phyloP scores from a whole-genome alignment of 2,113 vertebrate species.

The Lichenostomus cassidix region DNA sequence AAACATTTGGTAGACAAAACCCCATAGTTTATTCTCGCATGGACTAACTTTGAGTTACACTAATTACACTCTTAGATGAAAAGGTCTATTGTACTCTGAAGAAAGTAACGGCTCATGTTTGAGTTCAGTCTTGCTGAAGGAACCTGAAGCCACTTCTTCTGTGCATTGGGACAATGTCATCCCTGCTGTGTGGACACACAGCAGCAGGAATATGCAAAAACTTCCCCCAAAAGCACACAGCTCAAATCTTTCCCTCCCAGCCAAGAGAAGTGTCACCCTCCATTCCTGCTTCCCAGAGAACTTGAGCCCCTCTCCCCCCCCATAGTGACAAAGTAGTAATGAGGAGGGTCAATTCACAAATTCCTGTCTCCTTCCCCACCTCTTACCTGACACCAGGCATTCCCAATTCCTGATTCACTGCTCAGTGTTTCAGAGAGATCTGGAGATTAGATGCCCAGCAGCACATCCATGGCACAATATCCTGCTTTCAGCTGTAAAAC shows the following conservation, averaged over 20 bases:
- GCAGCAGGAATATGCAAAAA: neutral
- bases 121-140: neutral
- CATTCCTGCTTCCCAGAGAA: neutral
- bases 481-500: neutral
- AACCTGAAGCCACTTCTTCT: neutral
- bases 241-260: neutral
- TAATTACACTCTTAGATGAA: neutral
- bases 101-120: neutral
- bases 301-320: accelerated
- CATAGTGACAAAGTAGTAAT: accelerated
- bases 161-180: accelerated
- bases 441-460: neutral
- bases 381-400: neutral
- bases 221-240: neutral
- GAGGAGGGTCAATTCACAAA: neutral
- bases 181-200: neutral
- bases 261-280: neutral
- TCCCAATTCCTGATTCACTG: neutral
- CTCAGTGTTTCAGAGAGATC: neutral
- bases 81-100: neutral
- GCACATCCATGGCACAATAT: neutral
- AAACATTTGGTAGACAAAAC: neutral
- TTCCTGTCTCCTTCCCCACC: neutral
- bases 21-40: neutral
- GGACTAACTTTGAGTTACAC: neutral